A percentile compares a stretch with the other conserved stretches of the same genome.
Conservation (phyloP, 2,888 invertebrate genomes). For the Tridacna crocea region DNA sequence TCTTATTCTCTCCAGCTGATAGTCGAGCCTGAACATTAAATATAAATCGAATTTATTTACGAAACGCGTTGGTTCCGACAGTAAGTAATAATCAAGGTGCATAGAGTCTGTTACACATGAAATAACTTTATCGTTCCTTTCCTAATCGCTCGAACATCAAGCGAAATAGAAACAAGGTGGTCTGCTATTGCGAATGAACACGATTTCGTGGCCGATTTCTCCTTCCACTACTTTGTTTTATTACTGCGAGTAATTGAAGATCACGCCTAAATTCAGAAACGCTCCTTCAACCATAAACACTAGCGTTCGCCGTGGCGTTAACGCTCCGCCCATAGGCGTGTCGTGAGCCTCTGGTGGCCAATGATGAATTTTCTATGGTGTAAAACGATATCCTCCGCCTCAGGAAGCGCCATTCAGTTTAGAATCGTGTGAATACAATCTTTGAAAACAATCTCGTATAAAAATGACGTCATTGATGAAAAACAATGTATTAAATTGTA, state of each 20-base stretch:
- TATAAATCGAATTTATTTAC: neutral
- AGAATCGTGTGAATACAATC: slow-evolving; percentile 8
- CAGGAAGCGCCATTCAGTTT: slow-evolving; percentile 5
- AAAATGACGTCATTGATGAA: slow-evolving; percentile 2
- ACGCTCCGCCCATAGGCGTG: slow-evolving; percentile 46
- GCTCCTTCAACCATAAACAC: slow-evolving; percentile 62
- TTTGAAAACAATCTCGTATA: slow-evolving; percentile 7
- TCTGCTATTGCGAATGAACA: slow-evolving; percentile 56
- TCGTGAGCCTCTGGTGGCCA: slow-evolving; percentile 18
- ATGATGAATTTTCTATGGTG: slow-evolving; percentile 30
- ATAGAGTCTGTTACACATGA: slow-evolving; percentile 54
- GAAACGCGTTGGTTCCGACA: slow-evolving; percentile 8
- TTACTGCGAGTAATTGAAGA: slow-evolving; percentile 61
- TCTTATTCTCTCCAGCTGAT: no score
- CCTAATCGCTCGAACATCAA: slow-evolving; percentile 43
- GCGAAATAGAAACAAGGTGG: slow-evolving; percentile 53
- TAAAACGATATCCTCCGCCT: slow-evolving; percentile 47
- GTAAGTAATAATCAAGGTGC: slow-evolving; percentile 21
- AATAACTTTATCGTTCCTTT: slow-evolving; percentile 47
- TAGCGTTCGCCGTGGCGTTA: slow-evolving; percentile 34
- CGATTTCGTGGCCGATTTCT: slow-evolving; percentile 66
- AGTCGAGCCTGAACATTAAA: neutral
- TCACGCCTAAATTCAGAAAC: slow-evolving; percentile 61
- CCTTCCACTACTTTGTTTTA: slow-evolving; percentile 68
- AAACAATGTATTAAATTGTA: slow-evolving; percentile 1